A percentile compares a stretch with the other conserved stretches of the same genome.
Conservation (phyloP, 2,888 invertebrate genomes). For the Rotaria magnacalcarata region DNA sequence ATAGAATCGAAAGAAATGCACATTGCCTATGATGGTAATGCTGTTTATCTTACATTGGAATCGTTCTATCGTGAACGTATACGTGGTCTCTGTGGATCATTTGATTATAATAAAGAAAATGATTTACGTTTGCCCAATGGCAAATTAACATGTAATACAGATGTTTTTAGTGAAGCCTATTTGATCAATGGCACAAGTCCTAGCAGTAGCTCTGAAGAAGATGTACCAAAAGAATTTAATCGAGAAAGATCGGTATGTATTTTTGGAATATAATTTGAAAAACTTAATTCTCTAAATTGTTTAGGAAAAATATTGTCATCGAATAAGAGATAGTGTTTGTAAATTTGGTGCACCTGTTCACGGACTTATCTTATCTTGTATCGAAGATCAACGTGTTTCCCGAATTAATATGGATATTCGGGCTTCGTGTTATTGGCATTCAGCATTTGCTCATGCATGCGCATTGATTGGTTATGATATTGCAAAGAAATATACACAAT, state of each 20-base stretch:
- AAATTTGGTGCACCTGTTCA: not conserved
- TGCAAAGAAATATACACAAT: not conserved
- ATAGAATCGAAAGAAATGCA: not conserved
- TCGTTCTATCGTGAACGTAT: conserved; percentile 28
- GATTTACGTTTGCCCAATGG: conserved; percentile 38
- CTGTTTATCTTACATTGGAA: not conserved
- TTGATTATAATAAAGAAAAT: conserved; percentile 45
- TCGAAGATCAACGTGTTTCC: not conserved
- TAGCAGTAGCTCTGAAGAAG: too few relatives aligned
- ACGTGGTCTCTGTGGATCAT: conserved; percentile 46
- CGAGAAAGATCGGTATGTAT: not conserved
- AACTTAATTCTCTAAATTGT: not conserved
- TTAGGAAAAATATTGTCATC: not conserved
- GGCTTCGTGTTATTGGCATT: not conserved
- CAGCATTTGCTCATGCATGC: conserved; percentile 16
- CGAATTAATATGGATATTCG: not conserved
- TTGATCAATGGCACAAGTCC: not conserved
- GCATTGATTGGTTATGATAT: not conserved
- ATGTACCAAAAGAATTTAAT: not conserved
- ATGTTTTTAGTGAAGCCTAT: not conserved
- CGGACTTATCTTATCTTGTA: conserved; percentile 5
- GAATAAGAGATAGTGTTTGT: not conserved
- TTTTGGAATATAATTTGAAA: not conserved
- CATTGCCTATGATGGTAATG: conserved; percentile 4
- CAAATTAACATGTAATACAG: not conserved